Evolutionary conservation across 2,797 vertebrate species (phyloP).

Genomic region (Gadopsis marmoratus): DNA sequence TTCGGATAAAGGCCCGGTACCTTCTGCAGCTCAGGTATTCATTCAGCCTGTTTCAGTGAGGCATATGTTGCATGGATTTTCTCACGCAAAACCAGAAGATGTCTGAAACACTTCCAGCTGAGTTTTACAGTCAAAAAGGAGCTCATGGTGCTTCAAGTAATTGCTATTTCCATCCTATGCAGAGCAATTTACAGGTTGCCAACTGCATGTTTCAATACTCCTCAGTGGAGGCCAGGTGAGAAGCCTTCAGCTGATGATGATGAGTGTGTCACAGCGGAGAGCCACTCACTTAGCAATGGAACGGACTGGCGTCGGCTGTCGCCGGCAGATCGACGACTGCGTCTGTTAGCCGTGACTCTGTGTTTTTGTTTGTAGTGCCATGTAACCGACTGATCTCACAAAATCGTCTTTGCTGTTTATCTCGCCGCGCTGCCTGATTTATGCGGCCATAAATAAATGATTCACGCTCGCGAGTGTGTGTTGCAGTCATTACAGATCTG

Average conservation of each 20-base stretch:
- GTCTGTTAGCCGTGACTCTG: slow-evolving; percentile 24
- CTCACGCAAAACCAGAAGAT: neutral
- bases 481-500: slow-evolving; percentile 73
- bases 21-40: no score
- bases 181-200: slow-evolving; percentile 23
- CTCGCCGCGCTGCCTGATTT: slow-evolving; percentile 48
- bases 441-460: slow-evolving; percentile 71
- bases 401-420: slow-evolving; percentile 58
- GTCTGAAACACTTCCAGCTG: neutral
- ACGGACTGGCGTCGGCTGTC: slow-evolving; percentile 30
- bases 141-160: slow-evolving; percentile 29
- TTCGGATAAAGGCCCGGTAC: no score
- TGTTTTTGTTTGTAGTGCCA: slow-evolving; percentile 48
- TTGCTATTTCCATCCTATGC: slow-evolving; percentile 25
- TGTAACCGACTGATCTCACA: slow-evolving; percentile 69
- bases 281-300: slow-evolving; percentile 11
- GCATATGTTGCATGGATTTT: neutral
- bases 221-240: slow-evolving; percentile 9
- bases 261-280: slow-evolving; percentile 9
- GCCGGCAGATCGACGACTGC: slow-evolving; percentile 42
- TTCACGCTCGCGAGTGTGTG: slow-evolving; percentile 50
- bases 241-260: slow-evolving; percentile 28
- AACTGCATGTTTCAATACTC: slow-evolving; percentile 10
- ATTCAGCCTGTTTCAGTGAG: no score
- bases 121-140: slow-evolving; percentile 8